Conservation (phyloP, 2,888 invertebrate genomes). For the Dorcus parallelipipedus region DNA sequence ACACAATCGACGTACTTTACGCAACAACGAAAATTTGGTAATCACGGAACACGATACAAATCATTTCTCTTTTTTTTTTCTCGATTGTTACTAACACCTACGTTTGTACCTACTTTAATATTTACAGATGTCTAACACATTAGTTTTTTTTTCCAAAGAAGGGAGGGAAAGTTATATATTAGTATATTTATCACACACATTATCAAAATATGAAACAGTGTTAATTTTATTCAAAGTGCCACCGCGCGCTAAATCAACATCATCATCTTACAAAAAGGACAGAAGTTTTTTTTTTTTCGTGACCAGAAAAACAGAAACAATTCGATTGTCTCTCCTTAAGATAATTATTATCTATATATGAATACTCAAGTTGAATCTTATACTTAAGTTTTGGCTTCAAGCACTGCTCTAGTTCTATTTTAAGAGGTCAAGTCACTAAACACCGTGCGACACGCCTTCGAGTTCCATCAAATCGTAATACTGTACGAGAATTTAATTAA, state of each 20-base stretch:
- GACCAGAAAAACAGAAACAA: slow-evolving; percentile 9
- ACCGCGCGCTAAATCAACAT: neutral
- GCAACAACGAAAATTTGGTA: neutral
- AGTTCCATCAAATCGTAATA: neutral
- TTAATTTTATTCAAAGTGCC: neutral
- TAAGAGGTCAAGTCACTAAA: neutral
- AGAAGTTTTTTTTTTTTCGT: too few species aligned
- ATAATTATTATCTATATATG: slow-evolving; percentile 33
- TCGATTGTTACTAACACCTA: slow-evolving; percentile 27
- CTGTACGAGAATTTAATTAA: neutral
- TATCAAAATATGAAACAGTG: slow-evolving; percentile 8
- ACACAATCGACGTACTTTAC: neutral
- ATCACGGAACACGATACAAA: slow-evolving; percentile 23
- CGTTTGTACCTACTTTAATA: slow-evolving; percentile 31
- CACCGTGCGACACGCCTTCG: too few species aligned
- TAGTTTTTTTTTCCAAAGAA: neutral
- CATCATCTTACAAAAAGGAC: too few species aligned
- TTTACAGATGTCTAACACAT: neutral
- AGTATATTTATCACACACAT: slow-evolving; percentile 29
- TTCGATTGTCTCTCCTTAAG: slow-evolving; percentile 36
- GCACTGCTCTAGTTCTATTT: neutral
- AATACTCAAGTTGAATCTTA: neutral
- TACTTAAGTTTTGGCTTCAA: slow-evolving; percentile 1
- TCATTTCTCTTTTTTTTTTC: slow-evolving; percentile 29
- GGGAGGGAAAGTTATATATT: slow-evolving; percentile 1